A percentile compares a stretch with the other conserved stretches of the same genome.
Evolutionary conservation across 2,113 vertebrate genomes (phyloP).

Genomic region (Synchiropus splendidus): DNA sequence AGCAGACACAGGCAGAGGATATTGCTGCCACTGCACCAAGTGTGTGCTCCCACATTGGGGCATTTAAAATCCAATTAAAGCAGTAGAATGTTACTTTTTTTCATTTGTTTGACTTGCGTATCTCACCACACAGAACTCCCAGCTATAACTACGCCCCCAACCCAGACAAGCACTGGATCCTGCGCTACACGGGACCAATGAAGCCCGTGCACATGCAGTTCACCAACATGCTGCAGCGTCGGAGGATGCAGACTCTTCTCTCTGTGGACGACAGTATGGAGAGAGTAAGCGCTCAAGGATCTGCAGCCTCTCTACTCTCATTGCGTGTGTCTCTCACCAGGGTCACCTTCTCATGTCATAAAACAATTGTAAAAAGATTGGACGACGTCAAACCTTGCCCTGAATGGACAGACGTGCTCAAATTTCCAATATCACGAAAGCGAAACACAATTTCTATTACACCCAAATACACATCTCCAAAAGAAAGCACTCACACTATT

Average conservation of each 20-base stretch:
- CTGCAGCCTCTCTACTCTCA: conserved; percentile 5
- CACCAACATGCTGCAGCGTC: conserved; percentile 92
- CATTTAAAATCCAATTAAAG: background rate
- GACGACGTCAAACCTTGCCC: no score
- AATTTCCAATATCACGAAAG: no score
- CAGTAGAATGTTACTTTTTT: no score
- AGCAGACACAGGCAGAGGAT: conserved; percentile 14
- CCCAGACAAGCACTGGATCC: conserved; percentile 96
- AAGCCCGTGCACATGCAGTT: conserved; percentile 98
- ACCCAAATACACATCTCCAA: no score
- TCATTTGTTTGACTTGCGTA: fast-evolving
- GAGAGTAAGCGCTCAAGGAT: conserved; percentile 63
- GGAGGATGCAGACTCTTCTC: conserved; percentile 88
- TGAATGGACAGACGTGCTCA: no score
- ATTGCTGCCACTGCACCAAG: conserved; percentile 8
- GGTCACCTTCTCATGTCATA: no score
- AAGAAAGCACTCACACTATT: conserved; percentile 1
- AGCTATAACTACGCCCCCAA: conserved; percentile 97
- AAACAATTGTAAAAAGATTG: no score
- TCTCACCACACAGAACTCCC: conserved; percentile 83
- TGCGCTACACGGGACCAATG: conserved; percentile 95
- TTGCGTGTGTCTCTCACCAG: no score
- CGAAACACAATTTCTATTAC: no score
- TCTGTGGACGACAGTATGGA: conserved; percentile 95
- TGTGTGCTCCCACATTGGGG: conserved; percentile 2